Conservation (phyloP, 2,888 invertebrate species). For the Drosophila falleni region DNA sequence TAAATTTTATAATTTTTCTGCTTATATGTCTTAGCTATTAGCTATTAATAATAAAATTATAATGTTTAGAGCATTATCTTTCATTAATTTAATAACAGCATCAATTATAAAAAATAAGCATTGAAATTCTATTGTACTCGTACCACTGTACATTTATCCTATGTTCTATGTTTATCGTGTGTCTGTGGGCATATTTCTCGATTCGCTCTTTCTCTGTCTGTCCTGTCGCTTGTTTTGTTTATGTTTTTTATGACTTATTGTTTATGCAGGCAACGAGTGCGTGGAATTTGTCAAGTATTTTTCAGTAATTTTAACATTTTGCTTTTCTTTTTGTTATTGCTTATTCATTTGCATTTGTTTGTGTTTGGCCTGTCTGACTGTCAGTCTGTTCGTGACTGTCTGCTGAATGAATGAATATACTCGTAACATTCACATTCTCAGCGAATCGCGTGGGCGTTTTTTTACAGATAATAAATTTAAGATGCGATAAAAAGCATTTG, state of each 20-base stretch:
- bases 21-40: not conserved
- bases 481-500: constrained; percentile 69
- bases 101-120: too few species aligned
- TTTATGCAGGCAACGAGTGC: constrained; percentile 60
- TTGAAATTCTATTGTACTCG: not conserved
- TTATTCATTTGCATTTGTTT: constrained; percentile 48
- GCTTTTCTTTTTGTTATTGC: constrained; percentile 23
- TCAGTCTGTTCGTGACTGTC: constrained; percentile 20
- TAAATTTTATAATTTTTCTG: not conserved
- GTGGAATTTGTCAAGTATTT: constrained; percentile 64
- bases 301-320: constrained; percentile 49
- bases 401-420: constrained; percentile 37
- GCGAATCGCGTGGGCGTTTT: constrained; percentile 68
- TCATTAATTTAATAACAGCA: too few species aligned
- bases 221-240: constrained; percentile 39
- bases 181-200: constrained; percentile 34
- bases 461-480: constrained; percentile 71
- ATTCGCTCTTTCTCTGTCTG: constrained; percentile 14
- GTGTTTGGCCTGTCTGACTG: constrained; percentile 27
- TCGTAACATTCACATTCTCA: constrained; percentile 50
- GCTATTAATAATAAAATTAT: too few species aligned
- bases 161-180: constrained; percentile 33
- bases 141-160: constrained; percentile 37
- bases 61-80: too few species aligned
- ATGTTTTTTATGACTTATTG: constrained; percentile 60